Base-by-base conservation (phyloP, 2,113 vertebrate genomes). In the Microcebus ravelobensis region DNA sequence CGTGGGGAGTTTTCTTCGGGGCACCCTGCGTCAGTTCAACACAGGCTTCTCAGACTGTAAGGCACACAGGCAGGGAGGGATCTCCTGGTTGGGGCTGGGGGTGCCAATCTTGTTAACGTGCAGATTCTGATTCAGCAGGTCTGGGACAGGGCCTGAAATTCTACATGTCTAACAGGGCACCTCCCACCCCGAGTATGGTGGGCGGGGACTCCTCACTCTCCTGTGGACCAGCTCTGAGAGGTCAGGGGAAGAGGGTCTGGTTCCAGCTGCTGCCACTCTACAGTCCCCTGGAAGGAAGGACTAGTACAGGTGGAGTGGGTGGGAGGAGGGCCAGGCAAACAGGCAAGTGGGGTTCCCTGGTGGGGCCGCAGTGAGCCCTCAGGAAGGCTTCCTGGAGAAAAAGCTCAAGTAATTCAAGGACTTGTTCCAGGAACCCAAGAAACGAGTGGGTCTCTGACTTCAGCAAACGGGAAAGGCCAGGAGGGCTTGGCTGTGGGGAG, bases 341-440 rank as follows among this genome's bases (percentile, higher is more conserved):
- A 7, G 14, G 27, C 12, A 34, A 13, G 6, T 39, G 63, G 70
- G 10, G 10, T 84, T 12, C 7, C 29, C n/a, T 3, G 3, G 13
- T 57, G 15, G 29, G 42, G 63, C 3, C 6, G 1, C 2, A 3
- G 42, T 27, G 52, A 34, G 31, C 45, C 27, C 1, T 2, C 0
- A 12, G 42, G 63, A 45, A 68, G 21, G 27, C 55, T 73, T n/a
- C 8, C 55, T n/a, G 29, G 59, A 55, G 50, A 23, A 61, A 65
- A 25, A 34, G 8, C 76, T 67, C 17, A 3, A 57, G 63, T 61
- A 31, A 29, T 55, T 42, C 55, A 34, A 42, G 45, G 48, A 45
- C 31, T 59, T 68, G n/a, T 61, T 85, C 59, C 31, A 48, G 73
- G 59, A 52, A n/a, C 39, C 27, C 61, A 67, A 21, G 89, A 79